Base-by-base conservation (phyloP, 64 coral and sea anemone species). In the Porites australiensis region DNA sequence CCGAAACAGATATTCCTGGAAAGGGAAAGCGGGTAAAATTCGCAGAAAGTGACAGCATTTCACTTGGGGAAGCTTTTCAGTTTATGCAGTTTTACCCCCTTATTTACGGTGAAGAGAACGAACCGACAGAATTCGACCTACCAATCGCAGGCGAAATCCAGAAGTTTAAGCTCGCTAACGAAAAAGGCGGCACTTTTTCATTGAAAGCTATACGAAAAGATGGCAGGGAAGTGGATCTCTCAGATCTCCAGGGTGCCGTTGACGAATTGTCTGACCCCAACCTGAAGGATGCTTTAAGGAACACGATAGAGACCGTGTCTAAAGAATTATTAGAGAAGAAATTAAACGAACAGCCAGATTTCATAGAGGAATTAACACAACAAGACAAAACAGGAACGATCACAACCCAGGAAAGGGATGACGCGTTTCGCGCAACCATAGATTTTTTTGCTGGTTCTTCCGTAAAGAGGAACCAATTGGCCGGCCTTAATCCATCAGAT, bases 301-400 rank as follows among this genome's bases (percentile, higher is more conserved):
- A 82, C 2, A 64, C 79, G 21, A 5, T 82, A 64, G 3, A 61
- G 46, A 13, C 44, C 5, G 54, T 82, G 79, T 82, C 54, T 11
- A 7, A 4, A 63, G 6, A 60, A 64, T 21, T 58, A 6, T 82
- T 82, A 64, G 79, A 82, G 61, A 58, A 55, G 14, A 82, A 60
- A 44, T 82, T 64, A 63, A 23, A 82, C 21, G 37, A 4, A 10
- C 79, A 82, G 58, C 79, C 79, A 8, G 55, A 82, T 82, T 82
- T 82, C 14, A 21, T 63, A 22, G 15, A 2, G 7, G 9, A 2
- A 64, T 21, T 82, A 44, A 18, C 8, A 63, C 3, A 37, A 47
- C 22, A 82, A 5, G 79, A 82, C 22, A 82, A 60, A 13, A 63
- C 50, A 43, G 46, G 6, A 21, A 47, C 9, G 13, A 55, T 82